Conservation (phyloP, 1,140 invertebrate species). For the Zaprionus inermis region DNA sequence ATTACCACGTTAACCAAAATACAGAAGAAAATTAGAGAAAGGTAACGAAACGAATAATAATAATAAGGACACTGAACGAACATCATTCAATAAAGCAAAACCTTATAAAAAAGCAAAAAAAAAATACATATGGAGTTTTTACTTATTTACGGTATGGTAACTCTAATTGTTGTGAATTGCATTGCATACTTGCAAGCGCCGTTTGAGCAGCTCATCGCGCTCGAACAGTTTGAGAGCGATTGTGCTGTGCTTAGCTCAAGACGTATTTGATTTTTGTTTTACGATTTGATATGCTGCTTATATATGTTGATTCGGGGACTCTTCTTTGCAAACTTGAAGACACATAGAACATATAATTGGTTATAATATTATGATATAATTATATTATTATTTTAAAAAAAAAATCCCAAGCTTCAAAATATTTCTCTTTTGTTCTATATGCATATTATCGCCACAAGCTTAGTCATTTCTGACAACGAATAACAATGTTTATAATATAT, state of each 20-base stretch:
- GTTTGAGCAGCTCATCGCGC: constrained; percentile 16
- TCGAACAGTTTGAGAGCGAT: constrained; percentile 14
- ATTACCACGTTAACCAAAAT: constrained; percentile 47
- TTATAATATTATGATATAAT: too few relatives aligned
- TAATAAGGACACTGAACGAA: constrained; percentile 54
- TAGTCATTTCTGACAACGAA: not conserved
- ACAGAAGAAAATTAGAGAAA: constrained; percentile 57
- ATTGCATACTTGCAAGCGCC: constrained; percentile 38
- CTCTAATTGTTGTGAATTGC: not conserved
- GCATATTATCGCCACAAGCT: not conserved
- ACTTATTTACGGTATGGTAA: not conserved
- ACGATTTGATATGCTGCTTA: not conserved
- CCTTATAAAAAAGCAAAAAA: constrained; percentile 61
- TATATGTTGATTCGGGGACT: too few relatives aligned
- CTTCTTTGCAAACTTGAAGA: not conserved
- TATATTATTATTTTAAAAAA: too few relatives aligned
- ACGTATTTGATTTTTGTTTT: not conserved
- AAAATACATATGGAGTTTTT: constrained; percentile 8
- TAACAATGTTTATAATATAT: not conserved
- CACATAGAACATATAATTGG: not conserved
- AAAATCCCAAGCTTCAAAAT: not conserved
- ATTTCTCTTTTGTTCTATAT: not conserved
- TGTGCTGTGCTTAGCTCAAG: not conserved
- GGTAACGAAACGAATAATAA: constrained; percentile 39
- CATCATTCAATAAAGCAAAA: constrained; percentile 72